Evolutionary conservation across 2,888 invertebrate genomes (phyloP), one percentile per base, ranked within the genome.

Genomic region (Troilus luridus): DNA sequence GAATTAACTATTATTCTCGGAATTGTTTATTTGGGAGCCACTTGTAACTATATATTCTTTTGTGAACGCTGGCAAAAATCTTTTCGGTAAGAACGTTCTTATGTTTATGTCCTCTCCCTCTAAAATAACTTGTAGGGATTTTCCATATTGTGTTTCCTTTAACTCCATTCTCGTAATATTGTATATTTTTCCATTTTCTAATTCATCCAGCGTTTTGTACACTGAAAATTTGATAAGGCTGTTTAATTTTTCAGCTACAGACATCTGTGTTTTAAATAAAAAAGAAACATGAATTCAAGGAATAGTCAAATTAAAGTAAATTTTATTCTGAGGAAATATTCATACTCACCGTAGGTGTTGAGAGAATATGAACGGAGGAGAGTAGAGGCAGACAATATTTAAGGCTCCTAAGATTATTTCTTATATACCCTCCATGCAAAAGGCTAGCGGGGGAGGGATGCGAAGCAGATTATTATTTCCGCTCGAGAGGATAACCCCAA

Each of bases 261-360:
- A 77, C 77, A 77, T 77, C 77, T 77, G 77, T 77, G 77, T 27
- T 77, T 27, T 77, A 77, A 77, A 77, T 77, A 77, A 77, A 41
- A 27, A 77, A 77, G 27, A 72, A 24, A 77, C 77, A 77, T 77
- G 77, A 77, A 77, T 27, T 77, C 27, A 77, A 77, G 77, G 72
- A 72, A 77, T 77, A 77, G 77, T 27, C 27, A 77, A 77, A 77
- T 77, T 77, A 77, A 77, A 77, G 77, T 77, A 77, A 77, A 77
- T 77, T 27, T 77, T 10, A 77, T 72, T 72, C 72, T 24, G 24
- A 72, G 72, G 27, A 77, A 77, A 77, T 77, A 77, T 77, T 77
- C 67, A 19, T 67, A 67, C 67, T 67, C 67, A 67, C 67, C 17
- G 67, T 67, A 17, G 19, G 67, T 17, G 77, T 77, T 77, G 77